Conservation (phyloP, 2,113 vertebrate species). For the Lampris incognitus region DNA sequence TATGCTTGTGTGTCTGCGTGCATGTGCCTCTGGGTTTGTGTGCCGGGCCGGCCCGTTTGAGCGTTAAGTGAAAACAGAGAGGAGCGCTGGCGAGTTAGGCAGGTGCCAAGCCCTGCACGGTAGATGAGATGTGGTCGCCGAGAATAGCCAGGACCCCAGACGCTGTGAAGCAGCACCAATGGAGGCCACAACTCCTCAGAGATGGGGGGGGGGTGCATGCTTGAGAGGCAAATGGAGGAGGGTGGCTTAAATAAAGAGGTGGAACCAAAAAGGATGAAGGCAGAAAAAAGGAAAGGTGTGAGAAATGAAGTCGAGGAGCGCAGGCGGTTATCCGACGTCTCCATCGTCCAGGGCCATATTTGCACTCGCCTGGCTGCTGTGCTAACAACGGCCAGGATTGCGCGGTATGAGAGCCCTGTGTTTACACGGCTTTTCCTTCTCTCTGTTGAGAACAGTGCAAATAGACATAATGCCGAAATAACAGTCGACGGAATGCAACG, state of each 20-base stretch:
- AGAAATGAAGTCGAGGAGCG: constrained; percentile 3
- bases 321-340: constrained; percentile 39
- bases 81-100: background rate
- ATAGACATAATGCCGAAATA: constrained; percentile 81
- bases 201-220: background rate
- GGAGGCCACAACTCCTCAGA: background rate
- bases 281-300: constrained; percentile 1
- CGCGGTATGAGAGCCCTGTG: constrained; percentile 67
- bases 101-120: background rate
- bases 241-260: background rate
- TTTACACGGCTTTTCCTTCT: constrained; percentile 75
- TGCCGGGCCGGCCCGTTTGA: background rate
- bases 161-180: background rate
- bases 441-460: constrained; percentile 76
- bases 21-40: background rate
- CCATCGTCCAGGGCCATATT: constrained; percentile 48
- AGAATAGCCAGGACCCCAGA: background rate
- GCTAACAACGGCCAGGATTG: constrained; percentile 59
- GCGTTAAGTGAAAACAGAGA: background rate
- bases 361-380: constrained; percentile 48
- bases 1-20: constrained; percentile 14
- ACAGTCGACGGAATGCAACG: constrained; percentile 76
- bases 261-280: constrained; percentile 20
- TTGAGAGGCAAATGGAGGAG: constrained; percentile 1
- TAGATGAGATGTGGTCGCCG: background rate